Evolutionary conservation across 1,140 invertebrate genomes (phyloP).

Genomic region (Bombyx mori): DNA sequence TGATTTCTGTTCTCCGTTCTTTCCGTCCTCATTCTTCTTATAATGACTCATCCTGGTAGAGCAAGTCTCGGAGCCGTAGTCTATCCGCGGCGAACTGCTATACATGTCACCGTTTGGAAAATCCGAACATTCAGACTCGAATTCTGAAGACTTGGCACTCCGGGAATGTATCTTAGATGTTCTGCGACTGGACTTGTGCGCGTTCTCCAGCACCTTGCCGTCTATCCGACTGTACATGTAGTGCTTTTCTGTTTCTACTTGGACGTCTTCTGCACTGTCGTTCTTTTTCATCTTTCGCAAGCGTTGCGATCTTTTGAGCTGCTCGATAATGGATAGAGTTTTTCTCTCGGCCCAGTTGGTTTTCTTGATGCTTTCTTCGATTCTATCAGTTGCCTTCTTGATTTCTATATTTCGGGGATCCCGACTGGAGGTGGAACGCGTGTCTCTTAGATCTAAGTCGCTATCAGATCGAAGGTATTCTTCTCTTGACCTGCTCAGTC

Average conservation of each 20-base stretch:
- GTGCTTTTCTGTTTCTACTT: conserved; percentile 48
- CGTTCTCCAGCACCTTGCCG: conserved; percentile 66
- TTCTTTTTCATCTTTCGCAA: conserved; percentile 56
- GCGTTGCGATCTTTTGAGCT: conserved; percentile 56
- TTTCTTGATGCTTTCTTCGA: conserved; percentile 63
- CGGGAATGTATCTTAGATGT: conserved; percentile 67
- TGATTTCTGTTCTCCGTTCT: conserved; percentile 52
- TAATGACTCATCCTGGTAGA: conserved; percentile 60
- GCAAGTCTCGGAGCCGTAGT: conserved; percentile 73
- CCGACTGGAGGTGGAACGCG: conserved; percentile 16
- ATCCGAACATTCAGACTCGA: conserved; percentile 75
- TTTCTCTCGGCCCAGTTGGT: conserved; percentile 64
- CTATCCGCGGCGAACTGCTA: conserved; percentile 54
- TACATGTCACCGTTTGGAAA: conserved; percentile 56
- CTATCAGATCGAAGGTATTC: conserved; percentile 53
- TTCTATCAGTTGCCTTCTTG: conserved; percentile 51
- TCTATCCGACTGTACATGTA: conserved; percentile 64
- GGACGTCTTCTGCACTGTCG: conserved; percentile 53
- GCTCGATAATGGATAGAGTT: conserved; percentile 59
- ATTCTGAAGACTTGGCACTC: conserved; percentile 77
- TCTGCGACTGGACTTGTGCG: conserved; percentile 63
- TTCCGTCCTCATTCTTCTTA: conserved; percentile 54
- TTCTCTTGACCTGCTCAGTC: conserved; percentile 34
- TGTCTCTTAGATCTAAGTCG: conserved; percentile 39
- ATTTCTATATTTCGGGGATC: conserved; percentile 42